Evolutionary conservation across 2,113 vertebrate genomes (phyloP).

Genomic region (Scopus umbretta): DNA sequence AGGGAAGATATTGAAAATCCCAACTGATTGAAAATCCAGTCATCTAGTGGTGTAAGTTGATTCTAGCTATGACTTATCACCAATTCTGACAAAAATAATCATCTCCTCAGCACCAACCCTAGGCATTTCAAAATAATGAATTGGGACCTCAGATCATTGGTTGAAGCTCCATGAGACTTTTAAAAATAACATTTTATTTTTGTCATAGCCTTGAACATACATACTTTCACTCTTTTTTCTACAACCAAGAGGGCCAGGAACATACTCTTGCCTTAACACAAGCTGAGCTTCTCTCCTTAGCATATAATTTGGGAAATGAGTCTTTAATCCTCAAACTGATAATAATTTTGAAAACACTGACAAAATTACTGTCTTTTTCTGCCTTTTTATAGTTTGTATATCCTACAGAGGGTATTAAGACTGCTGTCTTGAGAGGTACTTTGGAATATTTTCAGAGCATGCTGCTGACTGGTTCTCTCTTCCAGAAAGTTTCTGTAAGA

Average conservation of each 20-base stretch:
- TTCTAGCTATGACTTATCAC: not conserved
- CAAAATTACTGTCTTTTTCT: not conserved
- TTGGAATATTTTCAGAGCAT: not conserved
- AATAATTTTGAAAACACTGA: not conserved
- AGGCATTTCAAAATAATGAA: not conserved
- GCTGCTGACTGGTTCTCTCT: not conserved
- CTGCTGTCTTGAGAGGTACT: not conserved
- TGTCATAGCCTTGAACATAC: not conserved
- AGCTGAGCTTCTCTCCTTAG: not conserved
- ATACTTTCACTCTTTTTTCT: not conserved
- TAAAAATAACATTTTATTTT: not conserved
- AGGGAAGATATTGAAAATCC: not conserved
- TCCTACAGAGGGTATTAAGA: not conserved
- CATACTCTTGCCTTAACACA: fast-evolving
- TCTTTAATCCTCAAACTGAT: not conserved
- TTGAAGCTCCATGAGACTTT: not conserved
- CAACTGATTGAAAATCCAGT: not conserved
- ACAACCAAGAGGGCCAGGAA: not conserved
- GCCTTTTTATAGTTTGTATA: not conserved
- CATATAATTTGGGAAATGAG: not conserved
- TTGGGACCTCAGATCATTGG: not conserved
- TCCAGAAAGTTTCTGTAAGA: not conserved
- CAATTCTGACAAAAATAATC: not conserved
- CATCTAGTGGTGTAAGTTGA: not conserved
- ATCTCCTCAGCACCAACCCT: not conserved